Evolutionary conservation across 2,113 vertebrate species (phyloP).

Genomic region (Isichthys henryi): DNA sequence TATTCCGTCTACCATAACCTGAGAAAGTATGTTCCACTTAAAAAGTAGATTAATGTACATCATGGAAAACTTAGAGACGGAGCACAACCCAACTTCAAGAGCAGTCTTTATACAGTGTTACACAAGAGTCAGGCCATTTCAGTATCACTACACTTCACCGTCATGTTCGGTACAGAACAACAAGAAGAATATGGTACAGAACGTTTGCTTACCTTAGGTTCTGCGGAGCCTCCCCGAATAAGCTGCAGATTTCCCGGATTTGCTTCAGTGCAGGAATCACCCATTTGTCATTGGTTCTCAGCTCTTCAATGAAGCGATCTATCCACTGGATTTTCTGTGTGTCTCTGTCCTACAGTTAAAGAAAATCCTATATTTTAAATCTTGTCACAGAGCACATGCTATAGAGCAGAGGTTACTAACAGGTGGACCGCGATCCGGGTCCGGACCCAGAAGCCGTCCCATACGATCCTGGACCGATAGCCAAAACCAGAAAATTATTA

Average conservation of each 20-base stretch:
- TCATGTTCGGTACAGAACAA: neutral
- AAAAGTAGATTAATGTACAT: neutral
- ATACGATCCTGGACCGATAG: too few relatives aligned
- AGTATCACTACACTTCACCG: neutral
- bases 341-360: conserved; percentile 79
- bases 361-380: neutral
- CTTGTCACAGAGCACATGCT: neutral
- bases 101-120: neutral
- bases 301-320: conserved; percentile 97
- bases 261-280: conserved; percentile 98
- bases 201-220: conserved; percentile 79
- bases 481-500: too few relatives aligned
- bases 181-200: neutral
- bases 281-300: conserved; percentile 99
- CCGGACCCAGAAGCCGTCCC: too few relatives aligned
- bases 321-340: conserved; percentile 99
- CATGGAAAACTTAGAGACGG: neutral
- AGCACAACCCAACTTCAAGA: neutral
- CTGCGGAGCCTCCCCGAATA: conserved; percentile 98
- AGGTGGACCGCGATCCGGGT: too few relatives aligned
- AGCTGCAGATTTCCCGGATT: conserved; percentile 98
- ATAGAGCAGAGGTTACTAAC: neutral
- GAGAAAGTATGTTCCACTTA: neutral
- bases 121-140: neutral
- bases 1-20: neutral